Evolutionary conservation across 2,888 invertebrate species (phyloP), one percentile per base, ranked within the genome.

Genomic region (Hedya salicella): DNA sequence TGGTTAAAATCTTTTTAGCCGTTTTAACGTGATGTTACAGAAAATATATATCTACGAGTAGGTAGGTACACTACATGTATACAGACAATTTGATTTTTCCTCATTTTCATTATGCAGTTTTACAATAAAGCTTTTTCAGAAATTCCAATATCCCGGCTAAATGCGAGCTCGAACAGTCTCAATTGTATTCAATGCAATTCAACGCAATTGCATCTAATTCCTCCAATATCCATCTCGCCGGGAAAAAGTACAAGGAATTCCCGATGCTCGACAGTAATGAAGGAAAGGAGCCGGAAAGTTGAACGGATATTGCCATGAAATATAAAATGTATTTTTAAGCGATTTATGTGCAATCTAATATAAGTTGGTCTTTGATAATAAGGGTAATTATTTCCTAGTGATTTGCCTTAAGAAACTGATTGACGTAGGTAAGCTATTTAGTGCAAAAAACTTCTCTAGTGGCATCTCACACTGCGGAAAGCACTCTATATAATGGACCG

Each of bases 181-280:
- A 80, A 86, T 86, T 79, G 75, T 68, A 80, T 75, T 79, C 81
- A 83, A 84, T 86, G 82, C 83, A 85, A 87, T 86, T 85, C 81
- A 83, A 84, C 86, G 82, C 83, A 85, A 87, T 86, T 85, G 83
- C 85, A 79, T 83, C 80, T 86, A 87, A 87, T 87, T 87, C 79
- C 78, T 78, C 69, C 75, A 71, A 77, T 75, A 82, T 86, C 72
- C 72, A 61, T 76, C 75, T 77, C 80, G 81, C 72, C 65, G 11
- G 65, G 68, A 68, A 68, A 69, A 48, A 54, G 40, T 17, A 54
- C 52, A 53, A 65, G 46, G 46, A 59, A 48, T 66, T 61, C 32
- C 11, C 53, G 14, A 61, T 39, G 44, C 21, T 32, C 25, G n/a
- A 17, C 17, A 25, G 42, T 61, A 66, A 61, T 54, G 66, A 66